Percentiles rank a stretch among this genome's conserved stretches.
phyloP scores from a whole-genome alignment of 2,888 invertebrate species.

The Macrosoma leucophasiata region DNA sequence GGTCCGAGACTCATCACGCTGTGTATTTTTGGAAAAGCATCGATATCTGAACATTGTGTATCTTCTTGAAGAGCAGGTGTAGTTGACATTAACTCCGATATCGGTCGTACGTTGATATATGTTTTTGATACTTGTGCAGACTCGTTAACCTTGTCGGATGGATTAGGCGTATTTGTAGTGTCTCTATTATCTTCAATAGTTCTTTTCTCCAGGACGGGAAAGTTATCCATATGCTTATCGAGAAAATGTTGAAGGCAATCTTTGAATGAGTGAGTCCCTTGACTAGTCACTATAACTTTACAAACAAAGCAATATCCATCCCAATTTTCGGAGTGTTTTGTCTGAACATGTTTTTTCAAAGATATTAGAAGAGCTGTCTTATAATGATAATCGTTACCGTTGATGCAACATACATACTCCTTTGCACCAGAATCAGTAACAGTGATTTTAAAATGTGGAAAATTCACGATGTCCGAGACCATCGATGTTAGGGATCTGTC shows the following conservation, averaged over 20 bases:
- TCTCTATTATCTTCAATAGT: conserved; percentile 14
- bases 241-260: conserved; percentile 61
- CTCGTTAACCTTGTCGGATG: background rate
- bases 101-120: conserved; percentile 56
- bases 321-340: conserved; percentile 65
- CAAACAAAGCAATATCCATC: conserved; percentile 74
- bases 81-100: conserved; percentile 50
- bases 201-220: conserved; percentile 42
- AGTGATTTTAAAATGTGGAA: conserved; percentile 55
- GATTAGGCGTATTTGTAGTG: background rate
- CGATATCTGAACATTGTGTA: conserved; percentile 19
- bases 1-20: conserved; percentile 72
- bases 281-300: conserved; percentile 57
- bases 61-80: conserved; percentile 4
- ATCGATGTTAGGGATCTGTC: conserved; percentile 1
- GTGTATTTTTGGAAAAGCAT: conserved; percentile 59
- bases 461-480: conserved; percentile 28
- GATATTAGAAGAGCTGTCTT: conserved; percentile 57
- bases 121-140: conserved; percentile 12
- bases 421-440: conserved; percentile 43
- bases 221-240: conserved; percentile 58
- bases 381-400: conserved; percentile 50
- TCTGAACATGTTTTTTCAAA: conserved; percentile 60
- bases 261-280: conserved; percentile 48
- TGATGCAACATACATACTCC: conserved; percentile 62